These are phyloP conservation scores for Sepioteuthis lessoniana DNA, from an alignment of 2,888 invertebrate species.

Conservation along the genomic window DNA sequence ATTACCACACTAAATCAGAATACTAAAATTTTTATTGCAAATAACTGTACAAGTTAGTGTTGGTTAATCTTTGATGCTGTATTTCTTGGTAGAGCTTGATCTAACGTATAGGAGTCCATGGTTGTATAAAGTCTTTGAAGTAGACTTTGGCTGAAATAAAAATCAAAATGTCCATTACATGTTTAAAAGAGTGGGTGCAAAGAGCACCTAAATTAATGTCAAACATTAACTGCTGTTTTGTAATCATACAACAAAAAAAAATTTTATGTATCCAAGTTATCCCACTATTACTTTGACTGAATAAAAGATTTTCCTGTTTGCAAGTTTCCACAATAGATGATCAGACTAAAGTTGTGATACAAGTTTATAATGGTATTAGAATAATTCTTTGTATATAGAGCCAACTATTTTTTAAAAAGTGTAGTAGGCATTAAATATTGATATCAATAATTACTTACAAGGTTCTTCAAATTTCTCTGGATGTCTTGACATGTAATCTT, in stretches of 20 bases:
- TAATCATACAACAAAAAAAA: too few species aligned
- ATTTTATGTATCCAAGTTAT: too few species aligned
- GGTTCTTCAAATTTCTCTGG: constrained; percentile 37
- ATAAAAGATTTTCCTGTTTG: too few species aligned
- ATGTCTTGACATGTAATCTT: constrained; percentile 41
- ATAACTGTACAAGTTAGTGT: not conserved
- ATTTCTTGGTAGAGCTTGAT: not conserved
- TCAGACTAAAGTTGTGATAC: too few species aligned
- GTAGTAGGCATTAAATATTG: not conserved
- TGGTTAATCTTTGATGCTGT: not conserved
- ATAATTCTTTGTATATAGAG: too few species aligned
- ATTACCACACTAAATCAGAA: not conserved
- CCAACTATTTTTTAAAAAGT: too few species aligned
- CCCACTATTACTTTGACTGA: too few species aligned
- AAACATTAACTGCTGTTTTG: too few species aligned
- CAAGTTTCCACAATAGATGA: too few species aligned
- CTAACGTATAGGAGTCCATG: constrained; percentile 17
- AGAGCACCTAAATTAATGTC: too few species aligned
- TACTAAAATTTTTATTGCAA: not conserved
- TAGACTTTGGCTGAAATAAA: constrained; percentile 36
- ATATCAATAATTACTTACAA: constrained; percentile 35
- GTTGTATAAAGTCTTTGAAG: constrained; percentile 36
- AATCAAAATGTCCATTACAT: not conserved
- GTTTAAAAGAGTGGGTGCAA: not conserved
- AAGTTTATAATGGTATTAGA: too few species aligned